Evolutionary conservation across 1,140 invertebrate genomes (phyloP), one percentile per base, ranked within the genome.

Genomic region (Propsilocerus akamusi): DNA sequence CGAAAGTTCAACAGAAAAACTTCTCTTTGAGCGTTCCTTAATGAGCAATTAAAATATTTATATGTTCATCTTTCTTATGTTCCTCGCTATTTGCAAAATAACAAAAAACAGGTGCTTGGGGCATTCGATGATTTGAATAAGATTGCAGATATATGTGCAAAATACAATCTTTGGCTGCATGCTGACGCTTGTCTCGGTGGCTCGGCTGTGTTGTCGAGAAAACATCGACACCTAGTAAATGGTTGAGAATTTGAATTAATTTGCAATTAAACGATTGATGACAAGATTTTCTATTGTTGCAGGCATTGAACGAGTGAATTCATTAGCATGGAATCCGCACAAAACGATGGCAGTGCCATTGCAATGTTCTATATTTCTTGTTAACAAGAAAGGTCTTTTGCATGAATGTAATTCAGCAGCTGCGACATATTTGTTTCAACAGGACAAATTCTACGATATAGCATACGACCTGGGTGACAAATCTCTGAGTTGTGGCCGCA

Each of bases 391-490:
- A 57, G 76, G 76, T 28, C 55, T 82, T 1, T 62, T 95, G 28
- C 74, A 83, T 56, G 67, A 79, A 51, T 78, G 77, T 47, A 93
- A 94, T 61, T 77, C 76, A 25, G 77, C 81, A 1, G 72, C 79
- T 1, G 91, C 89, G 0, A 75, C 79, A 26, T 96, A 95, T 61
- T 70, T 95, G 1, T 95, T 94, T 58, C 88, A 93, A 58, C 82
- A 86, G 55, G 90, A 95, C 60, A 96, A 96, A 63, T 86, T 88
- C 63, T 97, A 97, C 59, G 88, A 94, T 59, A 76, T 86, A 0
- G 71, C 68, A 8, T 96, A 86, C 65, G 91, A 96, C 59, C 87
- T 85, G 0, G 92, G 92, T 0, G 91, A 97, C 61, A 95, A 93
- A 51, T 88, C 86, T 52, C 71, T 97, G 3, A 90, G 95, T 62